phyloP scores from a whole-genome alignment of 1,140 invertebrate genomes.

The Nylanderia fulva region DNA sequence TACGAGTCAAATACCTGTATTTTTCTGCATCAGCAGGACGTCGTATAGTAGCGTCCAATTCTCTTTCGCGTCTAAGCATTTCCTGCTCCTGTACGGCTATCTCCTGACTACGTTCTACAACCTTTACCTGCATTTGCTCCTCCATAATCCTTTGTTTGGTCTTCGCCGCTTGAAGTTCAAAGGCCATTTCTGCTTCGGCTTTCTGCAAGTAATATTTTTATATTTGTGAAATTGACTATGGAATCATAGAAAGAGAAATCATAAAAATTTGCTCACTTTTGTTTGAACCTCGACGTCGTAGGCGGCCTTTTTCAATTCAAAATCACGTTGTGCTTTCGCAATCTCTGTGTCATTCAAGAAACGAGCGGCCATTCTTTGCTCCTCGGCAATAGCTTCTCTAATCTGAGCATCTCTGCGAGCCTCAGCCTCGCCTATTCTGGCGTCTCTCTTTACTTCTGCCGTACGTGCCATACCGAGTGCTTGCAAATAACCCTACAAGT shows the following conservation, averaged over 20 bases:
- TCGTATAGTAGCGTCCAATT: conserved; percentile 95
- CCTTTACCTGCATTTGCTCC: conserved; percentile 98
- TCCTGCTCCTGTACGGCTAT: conserved; percentile 96
- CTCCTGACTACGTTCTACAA: conserved; percentile 96
- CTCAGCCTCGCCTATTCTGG: conserved; percentile 98
- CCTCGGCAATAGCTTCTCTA: conserved; percentile 97
- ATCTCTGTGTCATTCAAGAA: conserved; percentile 98
- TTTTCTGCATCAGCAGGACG: conserved; percentile 98
- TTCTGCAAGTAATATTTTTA: conserved; percentile 84
- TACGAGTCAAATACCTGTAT: conserved; percentile 86
- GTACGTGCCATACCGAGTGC: conserved; percentile 98
- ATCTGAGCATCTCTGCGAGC: conserved; percentile 95
- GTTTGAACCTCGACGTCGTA: conserved; percentile 99
- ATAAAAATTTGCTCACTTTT: conserved; percentile 88
- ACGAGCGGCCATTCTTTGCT: conserved; percentile 96
- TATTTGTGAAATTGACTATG: not conserved
- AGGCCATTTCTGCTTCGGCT: conserved; percentile 98
- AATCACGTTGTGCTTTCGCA: conserved; percentile 97
- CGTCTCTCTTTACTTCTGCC: conserved; percentile 98
- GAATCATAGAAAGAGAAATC: too few relatives aligned
- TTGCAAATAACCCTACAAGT: conserved; percentile 95
- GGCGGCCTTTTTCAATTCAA: conserved; percentile 98
- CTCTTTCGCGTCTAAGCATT: conserved; percentile 93
- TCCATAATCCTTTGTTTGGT: conserved; percentile 98
- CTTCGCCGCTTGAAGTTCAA: conserved; percentile 97